These are phyloP conservation scores for Cephus sareptanus DNA, from an alignment of 2,888 invertebrate genomes.

Conservation along the genomic window DNA sequence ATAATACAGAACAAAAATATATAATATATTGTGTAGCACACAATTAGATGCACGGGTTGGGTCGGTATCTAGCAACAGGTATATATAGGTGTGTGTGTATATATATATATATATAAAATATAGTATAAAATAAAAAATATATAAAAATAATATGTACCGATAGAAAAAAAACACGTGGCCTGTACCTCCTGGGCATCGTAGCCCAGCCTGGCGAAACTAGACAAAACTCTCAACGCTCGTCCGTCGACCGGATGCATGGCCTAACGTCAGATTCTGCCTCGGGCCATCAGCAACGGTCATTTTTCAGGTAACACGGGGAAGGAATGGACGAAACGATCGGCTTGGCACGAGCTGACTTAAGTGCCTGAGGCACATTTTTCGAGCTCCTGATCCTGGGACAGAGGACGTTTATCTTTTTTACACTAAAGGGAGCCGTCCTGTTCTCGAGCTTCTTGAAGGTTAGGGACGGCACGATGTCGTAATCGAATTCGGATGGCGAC, in stretches of 20 bases:
- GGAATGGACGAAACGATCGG: conserved; percentile 26
- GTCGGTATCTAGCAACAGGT: not conserved
- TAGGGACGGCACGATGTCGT: conserved; percentile 69
- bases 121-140: conserved; percentile 33
- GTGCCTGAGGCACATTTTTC: conserved; percentile 66
- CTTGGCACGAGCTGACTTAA: conserved; percentile 18
- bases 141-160: conserved; percentile 58
- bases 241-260: conserved; percentile 52
- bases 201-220: conserved; percentile 56
- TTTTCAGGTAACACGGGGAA: conserved; percentile 28
- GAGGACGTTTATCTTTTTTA: conserved; percentile 70
- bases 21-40: not conserved
- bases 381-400: conserved; percentile 74
- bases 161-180: conserved; percentile 59
- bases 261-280: conserved; percentile 46
- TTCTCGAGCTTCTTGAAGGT: conserved; percentile 68
- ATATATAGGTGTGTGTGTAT: not conserved
- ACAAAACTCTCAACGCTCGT: conserved; percentile 52
- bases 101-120: not conserved
- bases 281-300: conserved; percentile 47
- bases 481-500: conserved; percentile 23
- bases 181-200: conserved; percentile 52
- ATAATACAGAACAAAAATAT: not conserved
- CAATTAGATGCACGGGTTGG: not conserved
- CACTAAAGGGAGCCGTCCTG: conserved; percentile 51